A percentile compares a stretch with the other conserved stretches of the same genome.
Evolutionary conservation across 2,113 vertebrate genomes (phyloP).

Genomic region (Neogobius melanostomus): DNA sequence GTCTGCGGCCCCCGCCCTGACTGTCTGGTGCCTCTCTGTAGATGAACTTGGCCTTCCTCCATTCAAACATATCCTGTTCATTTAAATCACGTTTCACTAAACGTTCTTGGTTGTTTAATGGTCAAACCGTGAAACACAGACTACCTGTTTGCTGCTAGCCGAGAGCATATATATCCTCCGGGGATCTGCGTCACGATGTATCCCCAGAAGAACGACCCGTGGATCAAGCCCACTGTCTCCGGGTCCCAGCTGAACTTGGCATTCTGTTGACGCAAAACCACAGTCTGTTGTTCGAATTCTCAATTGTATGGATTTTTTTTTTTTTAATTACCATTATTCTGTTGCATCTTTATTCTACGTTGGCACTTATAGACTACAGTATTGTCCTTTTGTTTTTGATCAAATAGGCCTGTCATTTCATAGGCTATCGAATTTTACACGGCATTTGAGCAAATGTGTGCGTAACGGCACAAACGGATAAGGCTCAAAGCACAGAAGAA

Average conservation of each 20-base stretch:
- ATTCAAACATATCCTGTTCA: not conserved
- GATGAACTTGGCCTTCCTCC: not conserved
- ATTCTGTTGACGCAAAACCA: constrained; percentile 77
- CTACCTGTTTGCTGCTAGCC: constrained; percentile 97
- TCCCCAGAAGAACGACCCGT: constrained; percentile 98
- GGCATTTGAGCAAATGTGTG: too few species aligned
- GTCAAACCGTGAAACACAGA: not conserved
- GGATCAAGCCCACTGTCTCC: constrained; percentile 95
- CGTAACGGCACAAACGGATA: too few species aligned
- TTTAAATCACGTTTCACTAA: too few species aligned
- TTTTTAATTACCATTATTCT: not conserved
- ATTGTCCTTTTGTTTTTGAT: too few species aligned
- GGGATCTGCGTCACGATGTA: constrained; percentile 99
- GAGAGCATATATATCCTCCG: constrained; percentile 94
- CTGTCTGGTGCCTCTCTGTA: constrained; percentile 10
- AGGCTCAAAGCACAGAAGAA: too few species aligned
- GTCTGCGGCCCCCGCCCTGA: constrained; percentile 71
- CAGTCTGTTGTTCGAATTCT: not conserved
- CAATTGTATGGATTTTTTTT: not conserved
- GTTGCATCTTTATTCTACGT: too few species aligned
- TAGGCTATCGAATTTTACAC: too few species aligned
- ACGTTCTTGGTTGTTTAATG: not conserved
- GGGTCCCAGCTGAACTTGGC: constrained; percentile 98
- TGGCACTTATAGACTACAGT: too few species aligned
- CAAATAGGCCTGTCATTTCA: too few species aligned